Evolutionary conservation across 2,888 invertebrate genomes (phyloP), one percentile per base, ranked within the genome.

Genomic region (Brachypterus glaber): DNA sequence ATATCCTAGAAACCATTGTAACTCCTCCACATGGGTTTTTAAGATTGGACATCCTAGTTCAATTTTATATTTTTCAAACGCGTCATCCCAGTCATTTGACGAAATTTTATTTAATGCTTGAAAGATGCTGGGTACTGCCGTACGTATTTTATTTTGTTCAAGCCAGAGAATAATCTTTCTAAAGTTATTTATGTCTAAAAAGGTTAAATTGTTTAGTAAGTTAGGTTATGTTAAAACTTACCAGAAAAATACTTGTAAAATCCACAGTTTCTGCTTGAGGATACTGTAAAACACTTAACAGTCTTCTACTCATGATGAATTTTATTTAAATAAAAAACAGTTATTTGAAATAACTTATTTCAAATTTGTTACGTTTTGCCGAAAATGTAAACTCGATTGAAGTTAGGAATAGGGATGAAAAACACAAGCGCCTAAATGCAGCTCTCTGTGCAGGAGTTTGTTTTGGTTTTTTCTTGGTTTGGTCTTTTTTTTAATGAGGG

Each of bases 91-190:
- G 33, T 73, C 64, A 2, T 66, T 52, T 8, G 77, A 73, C 21
- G 71, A 68, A 2, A 82, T 72, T 48, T 82, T 75, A 29, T 87
- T 73, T n/a, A 96, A 63, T 1, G 69, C 72, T 46, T 74, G 77
- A 8, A 90, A 71, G 45, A 88, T 85, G 57, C 90, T 86, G 39
- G 88, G 82, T 58, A 81, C 81, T 51, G 89, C 90, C 49, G 82
- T 79, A 8, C 92, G 77, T 48, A 96, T 90, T 66, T 89, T 90
- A 62, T 91, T 90, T 58, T 91, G 88, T 66, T 96, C 96, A 37
- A 96, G 61, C 96, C 95, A 96, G 1, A 85, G 66, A 14, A 93
- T 73, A 15, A 90, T 70, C 55, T 80, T 83, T 33, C 86, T 77
- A 58, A 88, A 83, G 54, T 84, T 79, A 44, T 74, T 76, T 49